These are phyloP conservation scores for Nomada hirtipes DNA, from an alignment of 2,888 invertebrate genomes.

Conservation along the genomic window DNA sequence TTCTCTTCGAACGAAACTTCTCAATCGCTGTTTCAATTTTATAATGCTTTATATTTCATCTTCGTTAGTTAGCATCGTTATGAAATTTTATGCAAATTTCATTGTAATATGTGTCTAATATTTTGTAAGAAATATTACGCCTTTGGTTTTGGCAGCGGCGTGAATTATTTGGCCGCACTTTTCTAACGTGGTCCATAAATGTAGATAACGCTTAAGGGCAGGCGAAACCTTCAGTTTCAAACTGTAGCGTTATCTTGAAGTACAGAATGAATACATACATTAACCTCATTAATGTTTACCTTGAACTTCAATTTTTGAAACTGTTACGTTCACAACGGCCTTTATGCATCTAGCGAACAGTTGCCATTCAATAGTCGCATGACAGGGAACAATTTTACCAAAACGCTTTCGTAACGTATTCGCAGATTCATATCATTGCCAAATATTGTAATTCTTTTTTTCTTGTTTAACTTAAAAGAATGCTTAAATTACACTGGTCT, in stretches of 20 bases:
- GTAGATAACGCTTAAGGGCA: background rate
- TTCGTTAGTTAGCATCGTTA: background rate
- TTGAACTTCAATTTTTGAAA: constrained; percentile 46
- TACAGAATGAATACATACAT: constrained; percentile 29
- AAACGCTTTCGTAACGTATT: background rate
- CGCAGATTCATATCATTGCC: background rate
- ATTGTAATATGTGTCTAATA: too few relatives aligned
- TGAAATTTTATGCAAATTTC: background rate
- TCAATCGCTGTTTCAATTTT: background rate
- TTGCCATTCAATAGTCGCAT: constrained; percentile 8
- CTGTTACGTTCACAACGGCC: constrained; percentile 20
- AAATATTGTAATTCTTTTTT: background rate
- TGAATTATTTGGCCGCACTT: background rate
- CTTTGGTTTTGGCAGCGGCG: background rate
- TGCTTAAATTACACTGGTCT: background rate
- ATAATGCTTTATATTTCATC: background rate
- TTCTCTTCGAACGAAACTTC: background rate
- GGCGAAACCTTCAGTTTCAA: background rate
- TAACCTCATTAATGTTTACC: constrained; percentile 50
- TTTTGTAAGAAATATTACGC: background rate
- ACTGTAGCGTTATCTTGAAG: background rate
- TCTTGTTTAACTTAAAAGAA: background rate
- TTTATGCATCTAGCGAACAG: background rate
- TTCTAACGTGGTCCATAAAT: background rate
- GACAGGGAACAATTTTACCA: background rate